Conservation (phyloP, 2,888 invertebrate genomes). For the Thysanoteuthis rhombus region DNA sequence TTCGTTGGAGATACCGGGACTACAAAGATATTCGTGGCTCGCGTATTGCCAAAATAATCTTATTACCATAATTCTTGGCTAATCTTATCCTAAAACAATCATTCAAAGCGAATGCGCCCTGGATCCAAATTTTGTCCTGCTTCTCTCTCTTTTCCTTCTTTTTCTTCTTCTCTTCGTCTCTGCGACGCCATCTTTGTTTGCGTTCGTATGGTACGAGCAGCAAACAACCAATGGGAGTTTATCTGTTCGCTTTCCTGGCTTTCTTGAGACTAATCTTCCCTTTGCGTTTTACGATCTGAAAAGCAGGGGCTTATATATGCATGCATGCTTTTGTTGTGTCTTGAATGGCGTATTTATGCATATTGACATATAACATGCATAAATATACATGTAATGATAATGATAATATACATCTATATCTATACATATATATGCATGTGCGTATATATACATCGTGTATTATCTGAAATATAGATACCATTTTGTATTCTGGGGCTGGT, state of each 20-base stretch:
- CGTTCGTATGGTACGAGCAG: neutral
- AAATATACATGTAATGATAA: too few relatives aligned
- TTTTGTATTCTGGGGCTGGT: too few relatives aligned
- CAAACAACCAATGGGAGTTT: neutral
- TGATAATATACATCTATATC: too few relatives aligned
- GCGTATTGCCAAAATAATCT: neutral
- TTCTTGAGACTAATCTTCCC: neutral
- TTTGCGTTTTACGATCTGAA: neutral
- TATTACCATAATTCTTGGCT: conserved; percentile 12
- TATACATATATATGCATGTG: too few relatives aligned
- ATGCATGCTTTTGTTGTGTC: neutral
- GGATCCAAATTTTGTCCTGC: neutral
- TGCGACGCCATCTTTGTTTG: neutral
- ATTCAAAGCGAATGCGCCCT: neutral
- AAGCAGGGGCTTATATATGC: neutral
- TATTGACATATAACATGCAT: neutral
- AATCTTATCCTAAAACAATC: neutral
- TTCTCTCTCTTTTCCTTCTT: neutral
- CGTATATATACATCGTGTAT: too few relatives aligned
- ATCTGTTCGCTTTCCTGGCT: neutral
- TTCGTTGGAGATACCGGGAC: neutral
- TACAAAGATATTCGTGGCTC: neutral
- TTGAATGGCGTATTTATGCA: neutral
- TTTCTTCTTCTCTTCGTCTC: neutral
- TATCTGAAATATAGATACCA: too few relatives aligned